phyloP scores from a whole-genome alignment of 2,888 invertebrate genomes.

The Phragmatobia fuliginosa region DNA sequence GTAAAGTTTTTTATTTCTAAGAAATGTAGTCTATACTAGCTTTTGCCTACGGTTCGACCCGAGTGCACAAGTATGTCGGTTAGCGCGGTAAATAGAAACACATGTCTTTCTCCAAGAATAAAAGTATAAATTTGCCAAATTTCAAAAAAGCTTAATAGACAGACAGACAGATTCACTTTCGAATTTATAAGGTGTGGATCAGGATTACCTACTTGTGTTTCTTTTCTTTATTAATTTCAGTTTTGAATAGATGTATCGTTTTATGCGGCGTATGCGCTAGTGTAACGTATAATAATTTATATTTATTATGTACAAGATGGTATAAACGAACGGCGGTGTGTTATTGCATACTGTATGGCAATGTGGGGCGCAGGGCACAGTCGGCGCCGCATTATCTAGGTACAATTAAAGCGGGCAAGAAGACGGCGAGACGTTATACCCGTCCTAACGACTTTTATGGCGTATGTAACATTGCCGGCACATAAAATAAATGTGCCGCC shows the following conservation, averaged over 20 bases:
- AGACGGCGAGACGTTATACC: constrained; percentile 85
- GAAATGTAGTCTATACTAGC: constrained; percentile 6
- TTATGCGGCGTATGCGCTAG: constrained; percentile 61
- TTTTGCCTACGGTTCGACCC: too few relatives aligned
- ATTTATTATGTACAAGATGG: constrained; percentile 47
- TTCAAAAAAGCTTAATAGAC: too few relatives aligned
- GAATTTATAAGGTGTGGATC: too few relatives aligned
- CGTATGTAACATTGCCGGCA: constrained; percentile 86
- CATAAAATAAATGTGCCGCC: constrained; percentile 86
- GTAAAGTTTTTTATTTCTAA: constrained; percentile 60
- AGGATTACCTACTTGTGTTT: too few relatives aligned
- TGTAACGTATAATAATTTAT: constrained; percentile 56
- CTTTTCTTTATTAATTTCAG: constrained; percentile 74
- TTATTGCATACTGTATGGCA: constrained; percentile 74
- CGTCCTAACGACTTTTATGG: constrained; percentile 86
- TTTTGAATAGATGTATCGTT: constrained; percentile 71
- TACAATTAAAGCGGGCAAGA: constrained; percentile 85
- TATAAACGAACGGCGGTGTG: constrained; percentile 73
- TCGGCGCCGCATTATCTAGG: constrained; percentile 80
- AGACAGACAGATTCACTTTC: too few relatives aligned
- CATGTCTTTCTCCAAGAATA: too few relatives aligned
- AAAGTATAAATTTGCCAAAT: too few relatives aligned
- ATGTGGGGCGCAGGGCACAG: constrained; percentile 66
- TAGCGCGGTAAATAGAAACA: too few relatives aligned
- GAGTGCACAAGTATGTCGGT: too few relatives aligned